A percentile compares a stretch with the other conserved stretches of the same genome.
Evolutionary conservation across 2,113 vertebrate genomes (phyloP).

Genomic region (Perca flavescens): DNA sequence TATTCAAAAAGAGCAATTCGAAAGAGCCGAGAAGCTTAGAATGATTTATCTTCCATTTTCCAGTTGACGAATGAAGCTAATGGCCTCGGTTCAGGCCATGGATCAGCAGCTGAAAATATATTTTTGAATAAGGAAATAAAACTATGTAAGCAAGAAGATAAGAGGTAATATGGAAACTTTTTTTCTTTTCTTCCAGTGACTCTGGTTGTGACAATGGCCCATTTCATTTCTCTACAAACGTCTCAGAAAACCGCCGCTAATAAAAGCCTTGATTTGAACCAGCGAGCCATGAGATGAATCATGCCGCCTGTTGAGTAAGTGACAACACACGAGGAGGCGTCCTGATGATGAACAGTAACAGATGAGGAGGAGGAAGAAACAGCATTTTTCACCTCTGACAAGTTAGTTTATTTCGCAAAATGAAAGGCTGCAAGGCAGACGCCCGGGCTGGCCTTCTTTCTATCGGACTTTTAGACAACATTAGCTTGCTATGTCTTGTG

Average conservation of each 20-base stretch:
- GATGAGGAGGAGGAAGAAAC: background rate
- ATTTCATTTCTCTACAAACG: background rate
- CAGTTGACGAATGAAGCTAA: background rate
- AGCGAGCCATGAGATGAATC: background rate
- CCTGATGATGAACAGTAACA: background rate
- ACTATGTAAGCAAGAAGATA: background rate
- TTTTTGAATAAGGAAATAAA: background rate
- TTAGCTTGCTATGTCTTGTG: too few relatives aligned
- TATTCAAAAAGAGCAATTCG: background rate
- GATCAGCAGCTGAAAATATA: background rate
- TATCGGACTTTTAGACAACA: too few relatives aligned
- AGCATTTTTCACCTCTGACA: too few relatives aligned
- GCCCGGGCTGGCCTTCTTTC: too few relatives aligned
- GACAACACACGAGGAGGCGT: background rate
- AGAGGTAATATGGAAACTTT: background rate
- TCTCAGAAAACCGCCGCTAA: background rate
- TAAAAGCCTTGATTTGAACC: background rate
- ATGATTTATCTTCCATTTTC: background rate
- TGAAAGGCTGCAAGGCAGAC: background rate
- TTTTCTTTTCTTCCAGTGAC: background rate
- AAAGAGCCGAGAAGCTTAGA: background rate
- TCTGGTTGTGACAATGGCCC: background rate
- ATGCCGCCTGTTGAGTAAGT: too few relatives aligned
- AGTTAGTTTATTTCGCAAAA: background rate
- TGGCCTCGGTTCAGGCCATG: background rate